Base-by-base conservation (phyloP, 2,113 vertebrate genomes). In the Aix galericulata region DNA sequence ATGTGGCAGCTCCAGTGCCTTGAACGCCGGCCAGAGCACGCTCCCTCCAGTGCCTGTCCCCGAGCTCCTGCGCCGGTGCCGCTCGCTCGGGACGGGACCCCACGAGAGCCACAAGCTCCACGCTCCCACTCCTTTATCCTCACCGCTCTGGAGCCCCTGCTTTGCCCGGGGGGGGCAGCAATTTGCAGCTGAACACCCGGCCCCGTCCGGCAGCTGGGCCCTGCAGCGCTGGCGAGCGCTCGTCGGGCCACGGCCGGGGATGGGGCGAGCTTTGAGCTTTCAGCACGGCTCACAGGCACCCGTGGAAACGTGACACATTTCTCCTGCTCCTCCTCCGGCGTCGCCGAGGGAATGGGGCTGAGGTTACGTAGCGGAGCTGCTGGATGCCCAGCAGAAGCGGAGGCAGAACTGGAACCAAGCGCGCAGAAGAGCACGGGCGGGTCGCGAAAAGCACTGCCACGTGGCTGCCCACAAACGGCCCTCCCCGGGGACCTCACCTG, bases 1-100 rank as follows among this genome's bases (percentile, higher is more conserved):
- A 96, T 96, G 96, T 97, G 96, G 96, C 96, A 96, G 92, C 67
- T 76, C 83, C 89, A 94, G 40, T 2, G 77, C 27, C 0, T 2
- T 96, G 93, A 94, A 87, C 0, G 8, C 3, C 1, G 36, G 92
- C 96, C 96, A 95, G 93, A 76, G 58, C 21, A 0, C 22, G 82
- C 40, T 84, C 75, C 92, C 86, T 92, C 64, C 53, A 1, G 56
- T 31, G 77, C 77, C 85, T 36, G 18, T 69, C 85, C 36, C 60
- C 2, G 31, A 29, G 67, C 75, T 95, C 74, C 59, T 46, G 34
- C 15, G 18, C 27, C 26, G 34, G 21, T 23, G 59, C 46, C 32
- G 60, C 34, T 32, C 31, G 1, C 66, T 27, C 73, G 48, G 68
- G 58, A 89, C 34, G 1, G 0, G 63, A 82, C 72, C 72, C 58